A percentile compares a stretch with the other conserved stretches of the same genome.
Conservation (phyloP, 2,797 vertebrate species). For the Poecilia velifera region DNA sequence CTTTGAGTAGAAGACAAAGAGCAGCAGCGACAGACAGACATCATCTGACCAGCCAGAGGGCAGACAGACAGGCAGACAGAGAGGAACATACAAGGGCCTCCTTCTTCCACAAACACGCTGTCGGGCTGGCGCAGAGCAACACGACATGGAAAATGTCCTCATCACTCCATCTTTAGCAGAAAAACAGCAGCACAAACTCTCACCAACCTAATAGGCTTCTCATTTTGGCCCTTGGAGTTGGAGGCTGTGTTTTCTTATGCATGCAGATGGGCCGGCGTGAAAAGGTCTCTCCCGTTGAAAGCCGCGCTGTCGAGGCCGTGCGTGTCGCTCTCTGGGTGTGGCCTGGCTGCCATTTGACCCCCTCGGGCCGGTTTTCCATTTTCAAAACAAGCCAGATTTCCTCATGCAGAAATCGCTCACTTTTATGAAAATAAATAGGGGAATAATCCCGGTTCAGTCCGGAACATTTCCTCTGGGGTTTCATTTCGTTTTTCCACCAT, state of each 20-base stretch:
- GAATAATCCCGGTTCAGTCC: not conserved
- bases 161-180: constrained; percentile 52
- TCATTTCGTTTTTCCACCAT: not conserved
- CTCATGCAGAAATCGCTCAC: constrained; percentile 41
- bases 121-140: constrained; percentile 43
- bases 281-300: constrained; percentile 61
- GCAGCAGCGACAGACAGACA: constrained; percentile 31
- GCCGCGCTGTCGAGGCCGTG: constrained; percentile 48
- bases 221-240: constrained; percentile 8
- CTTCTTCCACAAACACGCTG: constrained; percentile 64
- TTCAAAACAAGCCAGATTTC: constrained; percentile 59
- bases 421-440: constrained; percentile 5
- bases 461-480: not conserved
- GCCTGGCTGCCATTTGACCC: constrained; percentile 68
- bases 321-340: constrained; percentile 68
- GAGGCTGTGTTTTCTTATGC: constrained; percentile 65
- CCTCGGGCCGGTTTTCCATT: constrained; percentile 64
- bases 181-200: constrained; percentile 30
- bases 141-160: constrained; percentile 71
- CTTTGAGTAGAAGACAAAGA: constrained; percentile 18
- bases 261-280: constrained; percentile 68
- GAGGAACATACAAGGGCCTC: constrained; percentile 62
- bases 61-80: constrained; percentile 34
- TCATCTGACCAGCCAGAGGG: constrained; percentile 60
- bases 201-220: constrained; percentile 12